Evolutionary conservation across 2,797 vertebrate genomes (phyloP).

Genomic region (Phataginus tetradactyla): DNA sequence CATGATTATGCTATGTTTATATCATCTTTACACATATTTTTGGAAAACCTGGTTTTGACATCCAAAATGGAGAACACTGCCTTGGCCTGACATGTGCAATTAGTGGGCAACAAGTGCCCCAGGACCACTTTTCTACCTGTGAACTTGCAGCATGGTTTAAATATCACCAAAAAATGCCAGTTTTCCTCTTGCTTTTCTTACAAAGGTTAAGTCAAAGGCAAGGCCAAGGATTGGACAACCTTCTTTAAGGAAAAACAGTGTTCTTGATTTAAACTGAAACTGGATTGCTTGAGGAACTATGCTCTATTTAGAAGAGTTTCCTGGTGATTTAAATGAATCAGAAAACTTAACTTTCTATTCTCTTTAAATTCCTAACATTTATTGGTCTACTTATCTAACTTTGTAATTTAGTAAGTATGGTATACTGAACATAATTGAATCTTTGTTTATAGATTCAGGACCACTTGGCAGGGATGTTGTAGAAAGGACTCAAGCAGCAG

Average conservation of each 20-base stretch:
- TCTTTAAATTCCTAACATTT: slow-evolving; percentile 64
- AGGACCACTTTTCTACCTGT: not conserved
- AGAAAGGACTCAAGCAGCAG: not conserved
- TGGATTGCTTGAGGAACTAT: not conserved
- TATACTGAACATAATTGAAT: slow-evolving; percentile 21
- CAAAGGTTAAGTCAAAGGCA: slow-evolving; percentile 47
- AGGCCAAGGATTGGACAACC: not conserved
- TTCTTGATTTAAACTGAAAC: slow-evolving; percentile 58
- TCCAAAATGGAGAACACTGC: not conserved
- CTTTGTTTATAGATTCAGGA: slow-evolving; percentile 59
- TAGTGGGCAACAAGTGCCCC: not conserved
- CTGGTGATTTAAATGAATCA: slow-evolving; percentile 47
- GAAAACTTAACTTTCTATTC: slow-evolving; percentile 51
- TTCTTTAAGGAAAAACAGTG: slow-evolving; percentile 33
- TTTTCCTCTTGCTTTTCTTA: slow-evolving; percentile 47
- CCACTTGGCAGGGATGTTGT: slow-evolving; percentile 30
- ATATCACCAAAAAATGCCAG: not conserved
- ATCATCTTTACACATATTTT: not conserved
- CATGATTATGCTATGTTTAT: not conserved
- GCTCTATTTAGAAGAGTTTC: slow-evolving; percentile 58
- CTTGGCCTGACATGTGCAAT: not conserved
- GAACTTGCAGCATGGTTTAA: not conserved
- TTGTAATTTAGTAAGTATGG: slow-evolving; percentile 53
- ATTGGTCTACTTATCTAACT: slow-evolving; percentile 59
- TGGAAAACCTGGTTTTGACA: not conserved